These are phyloP conservation scores for Oreohelix idahoensis DNA, from an alignment of 1,140 invertebrate genomes.

Conservation along the genomic window DNA sequence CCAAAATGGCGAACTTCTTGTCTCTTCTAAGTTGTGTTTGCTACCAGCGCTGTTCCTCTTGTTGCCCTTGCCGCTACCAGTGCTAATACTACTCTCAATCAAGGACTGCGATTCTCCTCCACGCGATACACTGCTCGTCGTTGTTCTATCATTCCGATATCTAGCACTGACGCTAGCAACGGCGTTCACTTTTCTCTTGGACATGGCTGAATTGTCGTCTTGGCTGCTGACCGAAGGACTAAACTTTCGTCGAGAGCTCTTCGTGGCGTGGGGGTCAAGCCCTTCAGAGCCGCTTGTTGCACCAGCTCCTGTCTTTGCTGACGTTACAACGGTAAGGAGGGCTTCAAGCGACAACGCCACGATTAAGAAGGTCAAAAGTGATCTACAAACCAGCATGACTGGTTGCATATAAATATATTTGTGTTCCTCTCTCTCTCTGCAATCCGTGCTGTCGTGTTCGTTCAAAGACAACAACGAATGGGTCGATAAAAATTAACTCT, in stretches of 20 bases:
- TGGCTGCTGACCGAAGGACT: not conserved
- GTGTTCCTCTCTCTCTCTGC: not conserved
- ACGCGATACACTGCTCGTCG: not conserved
- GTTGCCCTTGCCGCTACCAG: not conserved
- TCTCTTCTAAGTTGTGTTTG: not conserved
- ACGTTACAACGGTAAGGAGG: not conserved
- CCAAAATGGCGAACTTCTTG: not conserved
- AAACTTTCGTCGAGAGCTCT: not conserved
- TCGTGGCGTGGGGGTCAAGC: not conserved
- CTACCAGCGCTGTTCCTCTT: not conserved
- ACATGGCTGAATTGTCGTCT: not conserved
- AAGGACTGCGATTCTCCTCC: not conserved
- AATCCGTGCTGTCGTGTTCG: not conserved
- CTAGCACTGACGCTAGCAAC: not conserved
- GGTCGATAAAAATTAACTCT: too few relatives aligned
- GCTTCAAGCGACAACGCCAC: not conserved
- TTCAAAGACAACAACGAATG: not conserved
- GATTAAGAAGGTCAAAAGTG: not conserved
- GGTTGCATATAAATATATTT: not conserved
- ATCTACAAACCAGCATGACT: conserved; percentile 8
- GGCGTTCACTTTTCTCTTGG: not conserved
- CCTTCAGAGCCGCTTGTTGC: not conserved
- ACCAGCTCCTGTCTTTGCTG: not conserved
- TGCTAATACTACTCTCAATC: not conserved
- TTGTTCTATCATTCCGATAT: not conserved